Percentiles rank a stretch among this genome's conserved stretches.
These are phyloP conservation scores for Meteorus colon DNA, from an alignment of 2,888 invertebrate genomes.

Conservation along the genomic window DNA sequence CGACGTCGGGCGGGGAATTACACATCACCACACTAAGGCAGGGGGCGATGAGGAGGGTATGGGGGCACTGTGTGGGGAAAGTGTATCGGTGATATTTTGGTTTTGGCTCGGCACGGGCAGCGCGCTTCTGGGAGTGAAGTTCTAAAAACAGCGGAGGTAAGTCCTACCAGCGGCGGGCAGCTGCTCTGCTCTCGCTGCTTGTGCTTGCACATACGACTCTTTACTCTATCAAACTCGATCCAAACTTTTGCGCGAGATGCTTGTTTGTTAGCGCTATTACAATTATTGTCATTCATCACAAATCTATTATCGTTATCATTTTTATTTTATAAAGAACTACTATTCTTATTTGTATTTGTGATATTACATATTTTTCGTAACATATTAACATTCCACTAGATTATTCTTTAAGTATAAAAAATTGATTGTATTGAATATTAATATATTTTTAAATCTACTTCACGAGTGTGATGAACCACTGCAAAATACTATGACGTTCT, in stretches of 20 bases:
- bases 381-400: too few relatives aligned
- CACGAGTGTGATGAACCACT: conserved; percentile 22
- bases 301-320: not conserved
- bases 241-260: conserved; percentile 33
- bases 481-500: conserved; percentile 22
- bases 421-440: too few relatives aligned
- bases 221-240: conserved; percentile 44
- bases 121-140: conserved; percentile 73
- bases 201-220: conserved; percentile 43
- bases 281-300: not conserved
- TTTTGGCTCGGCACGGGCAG: conserved; percentile 73
- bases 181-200: conserved; percentile 49
- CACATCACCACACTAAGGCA: conserved; percentile 21
- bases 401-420: too few relatives aligned
- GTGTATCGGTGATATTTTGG: conserved; percentile 71
- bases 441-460: not conserved
- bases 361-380: too few relatives aligned
- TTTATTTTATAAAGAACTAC: too few relatives aligned
- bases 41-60: conserved; percentile 38
- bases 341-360: too few relatives aligned
- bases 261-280: conserved; percentile 20
- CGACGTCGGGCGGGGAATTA: conserved; percentile 36
- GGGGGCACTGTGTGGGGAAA: conserved; percentile 50
- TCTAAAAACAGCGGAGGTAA: conserved; percentile 74
- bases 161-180: conserved; percentile 62